Percentiles rank a stretch among this genome's conserved stretches.
phyloP scores from a whole-genome alignment of 1,140 invertebrate genomes.

The Hyles vespertilio region DNA sequence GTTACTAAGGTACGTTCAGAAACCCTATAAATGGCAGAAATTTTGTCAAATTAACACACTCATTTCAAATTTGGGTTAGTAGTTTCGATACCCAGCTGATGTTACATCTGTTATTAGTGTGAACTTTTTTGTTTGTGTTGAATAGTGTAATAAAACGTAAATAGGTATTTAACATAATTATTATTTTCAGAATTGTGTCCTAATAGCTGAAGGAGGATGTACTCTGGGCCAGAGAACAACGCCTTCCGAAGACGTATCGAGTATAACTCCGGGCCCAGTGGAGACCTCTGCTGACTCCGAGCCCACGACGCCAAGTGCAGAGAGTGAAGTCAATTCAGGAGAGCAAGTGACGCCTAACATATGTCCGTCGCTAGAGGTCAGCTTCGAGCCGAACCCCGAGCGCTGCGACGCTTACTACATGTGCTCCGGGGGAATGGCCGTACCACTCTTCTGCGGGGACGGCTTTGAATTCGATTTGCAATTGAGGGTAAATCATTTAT shows the following conservation, averaged over 20 bases:
- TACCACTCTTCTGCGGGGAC: slow-evolving; percentile 27
- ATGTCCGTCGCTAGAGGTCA: neutral
- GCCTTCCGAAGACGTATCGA: neutral
- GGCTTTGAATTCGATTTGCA: slow-evolving; percentile 35
- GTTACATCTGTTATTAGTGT: neutral
- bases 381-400: neutral
- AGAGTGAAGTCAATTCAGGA: neutral
- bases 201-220: slow-evolving; percentile 14
- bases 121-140: neutral
- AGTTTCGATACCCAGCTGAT: too few species aligned
- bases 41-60: too few species aligned
- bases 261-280: neutral
- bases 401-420: slow-evolving; percentile 25
- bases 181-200: slow-evolving; percentile 10
- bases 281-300: neutral
- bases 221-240: slow-evolving; percentile 3
- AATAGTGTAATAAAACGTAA: neutral
- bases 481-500: slow-evolving; percentile 19
- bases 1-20: too few species aligned
- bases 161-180: neutral
- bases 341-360: neutral
- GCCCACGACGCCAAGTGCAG: neutral
- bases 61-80: too few species aligned
- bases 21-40: too few species aligned
- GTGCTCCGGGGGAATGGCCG: slow-evolving; percentile 27